Evolutionary conservation across 1,140 invertebrate genomes (phyloP).

Genomic region (Mycetomoellerius zeteki): DNA sequence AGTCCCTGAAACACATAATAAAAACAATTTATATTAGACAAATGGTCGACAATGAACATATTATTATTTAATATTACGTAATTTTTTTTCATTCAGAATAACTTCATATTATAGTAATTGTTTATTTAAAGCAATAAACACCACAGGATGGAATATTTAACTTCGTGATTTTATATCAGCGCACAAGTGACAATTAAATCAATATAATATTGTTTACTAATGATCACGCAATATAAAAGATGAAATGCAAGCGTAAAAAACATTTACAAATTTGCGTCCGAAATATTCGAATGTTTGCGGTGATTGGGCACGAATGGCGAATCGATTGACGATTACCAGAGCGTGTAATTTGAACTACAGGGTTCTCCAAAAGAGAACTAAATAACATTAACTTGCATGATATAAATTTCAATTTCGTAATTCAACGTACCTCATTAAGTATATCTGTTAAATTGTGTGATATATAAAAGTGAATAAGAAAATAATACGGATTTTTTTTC

Average conservation of each 20-base stretch:
- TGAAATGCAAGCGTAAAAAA: conserved; percentile 45
- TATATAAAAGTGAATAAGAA: conserved; percentile 21
- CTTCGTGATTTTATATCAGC: not conserved
- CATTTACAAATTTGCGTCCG: conserved; percentile 26
- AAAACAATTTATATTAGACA: conserved; percentile 30
- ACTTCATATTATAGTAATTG: not conserved
- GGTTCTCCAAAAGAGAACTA: conserved; percentile 59
- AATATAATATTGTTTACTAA: conserved; percentile 54
- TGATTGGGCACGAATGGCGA: conserved; percentile 78
- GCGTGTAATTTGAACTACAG: conserved; percentile 71
- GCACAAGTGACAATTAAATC: conserved; percentile 48
- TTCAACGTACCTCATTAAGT: conserved; percentile 36
- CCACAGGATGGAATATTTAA: not conserved
- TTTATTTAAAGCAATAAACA: not conserved
- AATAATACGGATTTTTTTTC: not conserved
- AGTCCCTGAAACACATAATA: conserved; percentile 82
- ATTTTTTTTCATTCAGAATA: not conserved
- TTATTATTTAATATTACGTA: conserved; percentile 2
- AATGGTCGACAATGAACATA: not conserved
- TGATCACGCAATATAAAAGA: conserved; percentile 34
- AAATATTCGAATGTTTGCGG: conserved; percentile 63
- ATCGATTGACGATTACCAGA: conserved; percentile 80
- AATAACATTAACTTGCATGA: conserved; percentile 31
- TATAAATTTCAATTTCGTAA: conserved; percentile 16
- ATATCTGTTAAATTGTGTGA: conserved; percentile 4